Conservation (phyloP, 2,797 vertebrate species). For the Phylloscopus collybita region DNA sequence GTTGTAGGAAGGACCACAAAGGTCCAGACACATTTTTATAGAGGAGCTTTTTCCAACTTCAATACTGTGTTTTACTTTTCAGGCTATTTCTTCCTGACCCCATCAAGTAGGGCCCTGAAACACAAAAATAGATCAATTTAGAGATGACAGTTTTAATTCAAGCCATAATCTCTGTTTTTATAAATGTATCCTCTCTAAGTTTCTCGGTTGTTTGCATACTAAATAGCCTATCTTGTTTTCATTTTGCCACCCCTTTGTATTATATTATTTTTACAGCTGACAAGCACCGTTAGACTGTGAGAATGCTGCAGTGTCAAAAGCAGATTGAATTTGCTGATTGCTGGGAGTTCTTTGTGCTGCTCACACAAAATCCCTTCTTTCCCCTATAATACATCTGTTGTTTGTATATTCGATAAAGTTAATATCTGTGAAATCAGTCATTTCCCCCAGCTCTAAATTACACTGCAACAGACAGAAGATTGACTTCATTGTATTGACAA, state of each 20-base stretch:
- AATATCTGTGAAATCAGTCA: conserved; percentile 79
- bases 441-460: conserved; percentile 74
- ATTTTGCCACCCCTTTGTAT: conserved; percentile 56
- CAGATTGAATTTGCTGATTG: conserved; percentile 76
- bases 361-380: conserved; percentile 67
- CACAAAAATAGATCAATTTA: background rate
- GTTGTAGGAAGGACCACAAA: background rate
- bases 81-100: background rate
- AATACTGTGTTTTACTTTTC: background rate
- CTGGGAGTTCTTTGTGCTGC: conserved; percentile 67
- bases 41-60: background rate
- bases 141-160: conserved; percentile 45
- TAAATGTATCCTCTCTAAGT: conserved; percentile 3
- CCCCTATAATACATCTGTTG: conserved; percentile 64
- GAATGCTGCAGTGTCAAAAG: conserved; percentile 59
- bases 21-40: background rate
- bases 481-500: conserved; percentile 74
- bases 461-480: conserved; percentile 64
- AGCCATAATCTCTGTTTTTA: background rate
- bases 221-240: conserved; percentile 43
- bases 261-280: conserved; percentile 58
- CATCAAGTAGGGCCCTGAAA: background rate
- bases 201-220: conserved; percentile 53
- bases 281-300: conserved; percentile 1
- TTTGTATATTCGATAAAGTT: conserved; percentile 75